Evolutionary conservation across 2,888 invertebrate species (phyloP).

Genomic region (Ypsolopha scabrella): DNA sequence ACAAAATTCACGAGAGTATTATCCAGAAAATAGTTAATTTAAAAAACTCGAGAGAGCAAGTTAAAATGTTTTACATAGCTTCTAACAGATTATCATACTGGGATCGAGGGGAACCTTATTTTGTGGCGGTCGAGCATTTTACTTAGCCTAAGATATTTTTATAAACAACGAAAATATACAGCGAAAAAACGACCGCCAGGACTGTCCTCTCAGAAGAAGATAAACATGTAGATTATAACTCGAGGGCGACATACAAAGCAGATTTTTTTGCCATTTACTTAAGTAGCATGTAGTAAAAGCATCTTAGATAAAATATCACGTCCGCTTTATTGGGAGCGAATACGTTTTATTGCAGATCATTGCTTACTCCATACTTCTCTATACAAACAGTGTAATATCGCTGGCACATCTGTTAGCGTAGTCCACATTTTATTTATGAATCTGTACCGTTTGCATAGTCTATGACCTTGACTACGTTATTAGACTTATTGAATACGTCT

Average conservation of each 20-base stretch:
- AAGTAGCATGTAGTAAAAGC: conserved; percentile 28
- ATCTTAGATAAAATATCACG: conserved; percentile 24
- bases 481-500: conserved; percentile 2
- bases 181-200: neutral
- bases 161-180: neutral
- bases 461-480: conserved; percentile 26
- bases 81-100: neutral
- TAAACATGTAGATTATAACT: conserved; percentile 32
- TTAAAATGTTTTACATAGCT: too few species aligned
- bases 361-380: conserved; percentile 2
- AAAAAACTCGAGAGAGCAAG: too few species aligned
- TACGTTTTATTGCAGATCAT: conserved; percentile 9
- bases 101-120: neutral
- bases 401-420: conserved; percentile 27
- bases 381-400: neutral
- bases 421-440: conserved; percentile 40
- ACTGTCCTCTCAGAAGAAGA: neutral
- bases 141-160: neutral
- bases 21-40: too few species aligned
- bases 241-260: conserved; percentile 19
- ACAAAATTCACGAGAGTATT: too few species aligned
- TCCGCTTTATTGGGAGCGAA: conserved; percentile 22
- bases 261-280: conserved; percentile 23
- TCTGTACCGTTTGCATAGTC: conserved; percentile 23
- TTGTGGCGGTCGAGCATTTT: neutral